Evolutionary conservation across 2,888 invertebrate species (phyloP), one percentile per base, ranked within the genome.

Genomic region (Himalopsyche anomala): DNA sequence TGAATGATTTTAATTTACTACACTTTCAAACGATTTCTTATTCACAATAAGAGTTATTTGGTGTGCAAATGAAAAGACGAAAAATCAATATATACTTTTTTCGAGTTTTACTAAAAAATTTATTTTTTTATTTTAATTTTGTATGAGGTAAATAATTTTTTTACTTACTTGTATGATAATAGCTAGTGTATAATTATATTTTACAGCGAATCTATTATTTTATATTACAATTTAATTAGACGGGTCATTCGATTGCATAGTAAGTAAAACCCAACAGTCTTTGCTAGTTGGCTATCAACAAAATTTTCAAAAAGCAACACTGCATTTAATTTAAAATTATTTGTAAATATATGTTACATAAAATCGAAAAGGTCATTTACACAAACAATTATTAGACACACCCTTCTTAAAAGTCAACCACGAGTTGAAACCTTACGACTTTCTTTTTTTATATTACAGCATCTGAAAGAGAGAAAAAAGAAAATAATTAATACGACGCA

Each of bases 381-480:
- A 84, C 84, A 81, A 56, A 40, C 81, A 40, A 51, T 69, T 51
- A 69, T 81, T 85, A 42, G 62, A 42, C 81, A 82, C 82, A 84
- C 86, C 81, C 74, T 82, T 11, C 12, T 42, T 74, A 83, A 69
- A 62, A 62, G 87, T 87, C 87, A 80, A 81, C 83, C 87, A 87
- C 87, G 84, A 45, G 54, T 82, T 55, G 56, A 69, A 36, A 28
- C 62, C 40, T 82, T 82, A 9, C 79, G 42, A 42, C 69, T 55
- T 80, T 80, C 84, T 69, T 54, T 80, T 83, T 81, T 79, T 81
- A 87, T 81, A 81, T 84, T 87, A 85, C 83, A 42, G 86, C 79
- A 87, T 86, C 87, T 87, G 87, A 83, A 87, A 87, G 82, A 82
- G 79, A 85, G 79, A 85, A 85, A 86, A 83, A 84, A 85, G 74